phyloP scores from a whole-genome alignment of 2,113 vertebrate species.

The Smithornis capensis region DNA sequence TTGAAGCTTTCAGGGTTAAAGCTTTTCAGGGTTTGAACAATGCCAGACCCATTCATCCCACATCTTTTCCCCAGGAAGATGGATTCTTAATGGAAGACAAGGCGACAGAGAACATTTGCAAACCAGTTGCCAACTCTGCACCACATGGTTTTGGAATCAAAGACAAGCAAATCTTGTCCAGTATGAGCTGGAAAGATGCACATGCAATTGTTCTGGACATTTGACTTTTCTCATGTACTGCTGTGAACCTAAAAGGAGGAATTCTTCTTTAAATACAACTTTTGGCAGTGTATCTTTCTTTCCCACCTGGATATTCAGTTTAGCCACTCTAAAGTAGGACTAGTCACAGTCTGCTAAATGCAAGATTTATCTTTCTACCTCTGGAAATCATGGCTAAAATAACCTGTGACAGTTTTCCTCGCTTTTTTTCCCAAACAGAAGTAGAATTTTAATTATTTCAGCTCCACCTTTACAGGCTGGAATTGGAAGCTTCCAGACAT shows the following conservation, averaged over 20 bases:
- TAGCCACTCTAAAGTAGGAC: neutral
- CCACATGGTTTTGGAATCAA: neutral
- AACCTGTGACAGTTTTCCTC: neutral
- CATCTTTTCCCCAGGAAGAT: neutral
- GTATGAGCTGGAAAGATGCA: neutral
- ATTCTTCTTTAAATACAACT: neutral
- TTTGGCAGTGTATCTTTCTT: neutral
- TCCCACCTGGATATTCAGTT: neutral
- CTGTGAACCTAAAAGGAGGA: neutral
- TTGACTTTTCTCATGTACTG: neutral
- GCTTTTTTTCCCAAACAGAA: neutral
- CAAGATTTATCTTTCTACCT: neutral
- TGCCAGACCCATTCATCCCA: neutral
- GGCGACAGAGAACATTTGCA: neutral
- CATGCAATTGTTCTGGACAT: neutral
- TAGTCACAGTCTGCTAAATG: neutral
- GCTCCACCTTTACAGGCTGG: conserved; percentile 20
- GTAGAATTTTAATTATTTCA: conserved; percentile 10
- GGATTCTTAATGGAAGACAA: neutral
- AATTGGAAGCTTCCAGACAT: conserved; percentile 26
- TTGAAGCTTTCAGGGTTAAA: neutral
- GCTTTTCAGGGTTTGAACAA: neutral
- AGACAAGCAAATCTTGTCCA: neutral
- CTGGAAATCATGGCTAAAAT: neutral
- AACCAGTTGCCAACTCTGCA: neutral